phyloP scores from a whole-genome alignment of 2,113 vertebrate genomes.

The Euleptes europaea region DNA sequence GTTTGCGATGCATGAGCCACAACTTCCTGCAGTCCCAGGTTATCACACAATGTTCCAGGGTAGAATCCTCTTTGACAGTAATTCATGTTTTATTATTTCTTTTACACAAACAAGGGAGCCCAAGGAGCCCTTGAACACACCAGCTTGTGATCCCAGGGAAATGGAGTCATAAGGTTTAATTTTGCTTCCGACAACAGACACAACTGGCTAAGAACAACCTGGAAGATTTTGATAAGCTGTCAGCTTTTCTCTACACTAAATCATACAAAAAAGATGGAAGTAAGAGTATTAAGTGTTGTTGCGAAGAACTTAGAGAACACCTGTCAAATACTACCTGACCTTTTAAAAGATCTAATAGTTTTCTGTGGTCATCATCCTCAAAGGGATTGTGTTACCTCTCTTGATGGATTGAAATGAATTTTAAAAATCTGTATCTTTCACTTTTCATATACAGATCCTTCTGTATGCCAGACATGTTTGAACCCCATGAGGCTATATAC shows the following conservation, averaged over 20 bases:
- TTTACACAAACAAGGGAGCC: constrained; percentile 33
- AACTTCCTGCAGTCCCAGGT: background rate
- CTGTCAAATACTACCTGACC: background rate
- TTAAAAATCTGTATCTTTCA: background rate
- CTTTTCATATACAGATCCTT: background rate
- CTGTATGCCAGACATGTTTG: background rate
- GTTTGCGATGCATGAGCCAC: constrained; percentile 36
- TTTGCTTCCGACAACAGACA: constrained; percentile 34
- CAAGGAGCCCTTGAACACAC: background rate
- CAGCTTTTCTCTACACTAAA: background rate
- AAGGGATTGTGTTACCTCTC: background rate
- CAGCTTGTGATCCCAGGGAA: constrained; percentile 46
- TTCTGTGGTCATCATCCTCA: background rate
- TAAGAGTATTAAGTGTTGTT: background rate
- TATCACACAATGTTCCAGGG: constrained; percentile 37
- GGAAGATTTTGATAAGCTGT: constrained; percentile 31
- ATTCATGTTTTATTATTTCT: constrained; percentile 45
- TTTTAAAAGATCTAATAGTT: constrained; percentile 11
- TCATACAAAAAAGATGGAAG: background rate
- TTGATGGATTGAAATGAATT: background rate
- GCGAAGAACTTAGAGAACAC: background rate
- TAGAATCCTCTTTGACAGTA: constrained; percentile 30
- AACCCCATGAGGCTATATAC: background rate
- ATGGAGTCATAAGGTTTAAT: constrained; percentile 35
- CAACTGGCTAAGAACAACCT: constrained; percentile 31